Conservation (phyloP, 2,888 invertebrate genomes). For the Erebia epiphron region DNA sequence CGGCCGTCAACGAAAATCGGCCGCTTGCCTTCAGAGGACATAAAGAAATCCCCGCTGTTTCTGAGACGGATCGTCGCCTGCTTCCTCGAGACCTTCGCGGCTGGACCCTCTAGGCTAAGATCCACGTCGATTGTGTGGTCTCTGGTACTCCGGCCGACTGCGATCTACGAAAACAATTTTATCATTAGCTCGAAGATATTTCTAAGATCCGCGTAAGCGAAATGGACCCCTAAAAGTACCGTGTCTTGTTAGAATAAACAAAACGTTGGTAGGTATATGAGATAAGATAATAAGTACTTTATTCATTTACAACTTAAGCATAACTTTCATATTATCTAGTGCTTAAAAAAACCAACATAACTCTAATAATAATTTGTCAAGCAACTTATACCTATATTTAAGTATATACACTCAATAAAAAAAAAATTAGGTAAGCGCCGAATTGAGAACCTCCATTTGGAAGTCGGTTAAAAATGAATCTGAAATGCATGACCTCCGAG, state of each 20-base stretch:
- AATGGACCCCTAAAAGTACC: neutral
- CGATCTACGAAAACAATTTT: conserved; percentile 84
- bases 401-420: neutral
- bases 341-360: neutral
- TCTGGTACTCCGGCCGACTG: conserved; percentile 94
- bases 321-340: neutral
- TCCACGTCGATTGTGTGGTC: conserved; percentile 97
- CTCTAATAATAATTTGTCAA: neutral
- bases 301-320: neutral
- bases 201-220: neutral
- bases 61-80: conserved; percentile 95
- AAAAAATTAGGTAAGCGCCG: neutral
- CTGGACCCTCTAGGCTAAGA: conserved; percentile 95
- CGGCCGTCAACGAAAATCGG: conserved; percentile 97
- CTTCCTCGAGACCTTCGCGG: conserved; percentile 95
- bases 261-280: neutral
- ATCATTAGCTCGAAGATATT: neutral
- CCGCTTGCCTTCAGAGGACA: conserved; percentile 97
- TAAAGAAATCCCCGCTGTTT: conserved; percentile 96
- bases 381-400: too few relatives aligned
- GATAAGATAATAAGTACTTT: neutral
- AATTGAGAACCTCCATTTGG: neutral
- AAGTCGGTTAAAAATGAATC: too few relatives aligned
- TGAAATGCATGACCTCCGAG: neutral
- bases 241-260: neutral